phyloP scores from a whole-genome alignment of 2,113 vertebrate species.

The Nibea coibor region DNA sequence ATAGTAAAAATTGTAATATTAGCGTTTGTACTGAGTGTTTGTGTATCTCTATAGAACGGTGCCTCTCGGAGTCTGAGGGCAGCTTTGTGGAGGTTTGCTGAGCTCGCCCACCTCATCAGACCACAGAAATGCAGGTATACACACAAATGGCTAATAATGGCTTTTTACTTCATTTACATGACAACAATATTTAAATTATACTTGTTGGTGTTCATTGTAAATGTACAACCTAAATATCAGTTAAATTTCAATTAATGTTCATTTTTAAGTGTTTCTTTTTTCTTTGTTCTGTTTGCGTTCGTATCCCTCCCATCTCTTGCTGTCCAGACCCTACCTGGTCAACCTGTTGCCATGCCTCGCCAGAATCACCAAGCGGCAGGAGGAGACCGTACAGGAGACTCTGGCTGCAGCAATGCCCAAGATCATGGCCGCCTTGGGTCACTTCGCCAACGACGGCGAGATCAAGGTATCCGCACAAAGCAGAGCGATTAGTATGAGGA shows the following conservation, averaged over 20 bases:
- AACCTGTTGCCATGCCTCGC: conserved; percentile 95
- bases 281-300: not conserved
- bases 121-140: conserved; percentile 97
- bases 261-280: not conserved
- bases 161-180: not conserved
- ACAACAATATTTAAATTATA: not conserved
- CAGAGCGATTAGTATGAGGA: not conserved
- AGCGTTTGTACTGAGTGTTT: not conserved
- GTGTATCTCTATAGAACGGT: conserved; percentile 87
- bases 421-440: conserved; percentile 93
- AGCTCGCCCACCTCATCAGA: conserved; percentile 95
- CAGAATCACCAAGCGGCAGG: conserved; percentile 92
- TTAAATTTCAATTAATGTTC: too few species aligned
- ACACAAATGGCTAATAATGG: not conserved
- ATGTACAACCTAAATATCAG: too few species aligned
- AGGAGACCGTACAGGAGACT: conserved; percentile 95
- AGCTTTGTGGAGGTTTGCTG: conserved; percentile 97
- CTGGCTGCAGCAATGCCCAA: conserved; percentile 93
- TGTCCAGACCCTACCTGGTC: conserved; percentile 92
- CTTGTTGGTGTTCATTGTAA: not conserved
- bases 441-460: conserved; percentile 96
- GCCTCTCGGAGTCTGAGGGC: conserved; percentile 95
- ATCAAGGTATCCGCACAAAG: conserved; percentile 89
- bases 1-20: not conserved
- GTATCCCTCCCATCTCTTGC: not conserved